Evolutionary conservation across 2,113 vertebrate species (phyloP).

Genomic region (Platichthys flesus): DNA sequence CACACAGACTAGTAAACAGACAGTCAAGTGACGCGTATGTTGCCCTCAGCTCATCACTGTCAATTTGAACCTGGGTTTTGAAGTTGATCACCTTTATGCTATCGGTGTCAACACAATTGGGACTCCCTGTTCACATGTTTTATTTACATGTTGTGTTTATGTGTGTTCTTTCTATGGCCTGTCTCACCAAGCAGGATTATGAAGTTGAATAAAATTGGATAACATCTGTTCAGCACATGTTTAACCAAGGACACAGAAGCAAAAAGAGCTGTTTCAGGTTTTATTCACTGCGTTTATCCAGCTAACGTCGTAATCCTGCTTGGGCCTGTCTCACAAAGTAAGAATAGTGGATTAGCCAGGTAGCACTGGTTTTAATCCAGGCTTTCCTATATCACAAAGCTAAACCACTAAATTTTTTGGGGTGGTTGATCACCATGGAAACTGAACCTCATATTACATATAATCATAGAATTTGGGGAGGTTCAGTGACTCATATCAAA

Average conservation of each 20-base stretch:
- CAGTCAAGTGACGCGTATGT: background rate
- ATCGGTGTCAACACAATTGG: constrained; percentile 28
- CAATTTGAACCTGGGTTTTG: background rate
- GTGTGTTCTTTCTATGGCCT: constrained; percentile 38
- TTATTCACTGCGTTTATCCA: constrained; percentile 47
- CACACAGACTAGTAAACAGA: background rate
- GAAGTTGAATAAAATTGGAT: constrained; percentile 45
- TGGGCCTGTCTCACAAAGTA: constrained; percentile 57
- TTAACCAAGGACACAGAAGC: constrained; percentile 24
- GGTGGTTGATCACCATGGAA: constrained; percentile 38
- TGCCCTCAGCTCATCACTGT: background rate
- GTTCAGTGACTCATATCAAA: constrained; percentile 17
- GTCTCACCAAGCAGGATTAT: constrained; percentile 56
- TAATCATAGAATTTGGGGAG: constrained; percentile 4
- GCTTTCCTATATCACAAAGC: constrained; percentile 10
- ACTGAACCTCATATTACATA: constrained; percentile 20
- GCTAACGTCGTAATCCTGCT: constrained; percentile 54
- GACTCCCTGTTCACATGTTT: constrained; percentile 43
- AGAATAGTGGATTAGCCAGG: constrained; percentile 30
- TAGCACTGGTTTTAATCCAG: constrained; percentile 36
- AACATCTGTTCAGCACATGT: constrained; percentile 46
- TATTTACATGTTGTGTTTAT: constrained; percentile 46
- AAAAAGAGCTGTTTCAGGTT: constrained; percentile 15
- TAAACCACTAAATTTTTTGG: background rate
- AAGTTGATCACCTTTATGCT: constrained; percentile 16